phyloP scores from a whole-genome alignment of 2,888 invertebrate species.

The Heliconius charithonia region DNA sequence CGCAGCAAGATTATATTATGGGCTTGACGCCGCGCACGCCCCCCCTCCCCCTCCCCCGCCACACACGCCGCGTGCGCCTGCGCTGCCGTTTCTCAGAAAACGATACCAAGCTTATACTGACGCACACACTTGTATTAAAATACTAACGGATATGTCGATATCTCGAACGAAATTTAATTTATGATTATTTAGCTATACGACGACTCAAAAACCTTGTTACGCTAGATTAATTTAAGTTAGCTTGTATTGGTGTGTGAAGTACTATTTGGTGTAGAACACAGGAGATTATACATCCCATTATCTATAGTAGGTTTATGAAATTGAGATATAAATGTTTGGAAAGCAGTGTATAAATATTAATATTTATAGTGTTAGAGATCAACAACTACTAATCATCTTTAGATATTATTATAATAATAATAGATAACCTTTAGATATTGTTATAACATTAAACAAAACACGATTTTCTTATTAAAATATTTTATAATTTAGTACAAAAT shows the following conservation, averaged over 20 bases:
- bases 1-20: constrained; percentile 57
- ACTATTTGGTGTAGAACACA: background rate
- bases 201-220: background rate
- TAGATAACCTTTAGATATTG: background rate
- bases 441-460: background rate
- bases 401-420: no score
- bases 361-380: background rate
- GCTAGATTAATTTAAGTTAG: background rate
- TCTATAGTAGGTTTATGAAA: background rate
- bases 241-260: background rate
- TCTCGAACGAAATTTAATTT: constrained; percentile 56
- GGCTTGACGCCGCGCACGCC: constrained; percentile 62
- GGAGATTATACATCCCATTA: background rate
- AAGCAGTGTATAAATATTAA: background rate
- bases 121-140: constrained; percentile 52
- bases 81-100: constrained; percentile 71
- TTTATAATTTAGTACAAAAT: background rate
- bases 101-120: constrained; percentile 60
- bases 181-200: constrained; percentile 44
- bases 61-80: constrained; percentile 52
- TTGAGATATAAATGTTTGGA: background rate
- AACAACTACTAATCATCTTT: no score
- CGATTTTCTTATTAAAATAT: background rate
- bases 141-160: constrained; percentile 49
- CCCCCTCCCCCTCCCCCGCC: constrained; percentile 45